phyloP scores from a whole-genome alignment of 2,113 vertebrate genomes.

The Nesoenas mayeri region DNA sequence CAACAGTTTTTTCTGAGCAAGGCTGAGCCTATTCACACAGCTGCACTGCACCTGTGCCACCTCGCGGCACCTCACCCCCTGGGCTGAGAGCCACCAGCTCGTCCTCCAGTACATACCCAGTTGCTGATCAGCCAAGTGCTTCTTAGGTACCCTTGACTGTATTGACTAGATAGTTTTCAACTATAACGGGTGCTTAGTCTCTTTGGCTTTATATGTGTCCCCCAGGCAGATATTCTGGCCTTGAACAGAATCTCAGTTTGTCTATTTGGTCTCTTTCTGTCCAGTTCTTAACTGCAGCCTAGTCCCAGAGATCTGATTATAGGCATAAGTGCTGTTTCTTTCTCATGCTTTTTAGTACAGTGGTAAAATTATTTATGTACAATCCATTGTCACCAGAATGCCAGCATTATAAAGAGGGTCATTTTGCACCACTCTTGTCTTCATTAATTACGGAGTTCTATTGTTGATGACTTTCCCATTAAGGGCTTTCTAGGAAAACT shows the following conservation, averaged over 20 bases:
- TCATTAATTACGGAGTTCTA: not conserved
- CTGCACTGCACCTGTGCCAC: not conserved
- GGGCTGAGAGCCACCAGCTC: not conserved
- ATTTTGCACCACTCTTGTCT: not conserved
- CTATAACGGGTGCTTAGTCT: not conserved
- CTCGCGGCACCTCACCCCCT: rapidly evolving
- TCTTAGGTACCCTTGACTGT: not conserved
- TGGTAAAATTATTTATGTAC: not conserved
- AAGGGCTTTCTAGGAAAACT: not conserved
- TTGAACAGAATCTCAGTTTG: not conserved
- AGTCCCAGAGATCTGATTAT: not conserved
- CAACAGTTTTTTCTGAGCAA: not conserved
- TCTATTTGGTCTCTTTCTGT: not conserved
- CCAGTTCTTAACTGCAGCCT: not conserved
- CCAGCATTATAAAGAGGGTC: not conserved
- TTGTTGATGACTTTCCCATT: not conserved
- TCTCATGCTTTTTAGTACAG: not conserved
- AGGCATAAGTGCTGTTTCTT: not conserved
- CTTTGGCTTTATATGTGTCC: not conserved
- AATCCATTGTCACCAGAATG: not conserved
- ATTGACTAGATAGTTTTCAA: not conserved
- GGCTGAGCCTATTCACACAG: rapidly evolving
- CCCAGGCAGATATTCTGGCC: not conserved
- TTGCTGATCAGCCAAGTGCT: not conserved
- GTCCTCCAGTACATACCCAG: rapidly evolving